Conservation (phyloP, 2,797 vertebrate species). For the Crenuchus spilurus region DNA sequence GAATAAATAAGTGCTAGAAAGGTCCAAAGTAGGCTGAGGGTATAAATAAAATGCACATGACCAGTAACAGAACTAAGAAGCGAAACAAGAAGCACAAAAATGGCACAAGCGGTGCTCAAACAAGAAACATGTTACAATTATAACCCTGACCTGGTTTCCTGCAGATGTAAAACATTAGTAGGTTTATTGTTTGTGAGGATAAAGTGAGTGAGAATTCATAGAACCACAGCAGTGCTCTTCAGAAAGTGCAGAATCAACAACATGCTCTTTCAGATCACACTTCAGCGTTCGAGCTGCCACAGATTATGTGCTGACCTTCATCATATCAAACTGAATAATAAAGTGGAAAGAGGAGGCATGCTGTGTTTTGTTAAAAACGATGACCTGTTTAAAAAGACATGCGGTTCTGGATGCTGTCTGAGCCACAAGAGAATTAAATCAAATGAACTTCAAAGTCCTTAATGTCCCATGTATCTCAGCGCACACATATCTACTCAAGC, state of each 20-base stretch:
- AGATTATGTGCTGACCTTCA: conserved; percentile 16
- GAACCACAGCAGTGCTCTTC: neutral
- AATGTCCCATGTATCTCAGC: neutral
- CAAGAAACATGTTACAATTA: too few relatives aligned
- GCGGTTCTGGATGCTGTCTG: conserved; percentile 45
- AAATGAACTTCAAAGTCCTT: conserved; percentile 56
- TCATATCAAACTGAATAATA: conserved; percentile 10
- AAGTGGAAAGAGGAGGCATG: neutral
- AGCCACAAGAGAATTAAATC: conserved; percentile 46
- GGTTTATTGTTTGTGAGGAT: too few relatives aligned
- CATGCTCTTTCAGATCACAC: too few relatives aligned
- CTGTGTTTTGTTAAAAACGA: neutral
- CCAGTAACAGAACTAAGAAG: too few relatives aligned
- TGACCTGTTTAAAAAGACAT: conserved; percentile 39
- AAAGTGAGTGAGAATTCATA: too few relatives aligned
- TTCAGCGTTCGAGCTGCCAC: neutral
- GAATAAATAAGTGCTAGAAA: too few relatives aligned
- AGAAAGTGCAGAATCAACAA: neutral
- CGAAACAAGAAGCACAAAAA: too few relatives aligned
- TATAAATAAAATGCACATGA: too few relatives aligned
- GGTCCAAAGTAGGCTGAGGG: too few relatives aligned
- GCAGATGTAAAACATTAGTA: too few relatives aligned
- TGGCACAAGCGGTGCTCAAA: too few relatives aligned
- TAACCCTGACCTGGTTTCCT: too few relatives aligned
- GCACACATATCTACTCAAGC: neutral